A percentile compares a stretch with the other conserved stretches of the same genome.
Evolutionary conservation across 1,140 invertebrate genomes (phyloP).

Genomic region (Zeugodacus cucurbitae): DNA sequence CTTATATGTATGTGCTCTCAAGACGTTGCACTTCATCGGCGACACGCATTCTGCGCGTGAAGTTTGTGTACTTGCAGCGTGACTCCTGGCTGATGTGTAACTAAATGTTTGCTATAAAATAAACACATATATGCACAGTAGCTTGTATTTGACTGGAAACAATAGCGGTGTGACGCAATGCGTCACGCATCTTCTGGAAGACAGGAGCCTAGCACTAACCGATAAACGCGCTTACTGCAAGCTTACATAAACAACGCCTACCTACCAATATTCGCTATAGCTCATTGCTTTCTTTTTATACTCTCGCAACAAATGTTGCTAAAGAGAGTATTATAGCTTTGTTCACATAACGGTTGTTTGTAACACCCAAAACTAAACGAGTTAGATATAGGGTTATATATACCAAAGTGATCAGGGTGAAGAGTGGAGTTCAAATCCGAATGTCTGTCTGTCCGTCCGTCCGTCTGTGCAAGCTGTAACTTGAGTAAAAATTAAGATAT

Average conservation of each 20-base stretch:
- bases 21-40: slow-evolving; percentile 5
- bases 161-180: neutral
- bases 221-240: no score
- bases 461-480: no score
- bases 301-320: no score
- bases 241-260: neutral
- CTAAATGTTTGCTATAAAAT: neutral
- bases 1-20: neutral
- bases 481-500: no score
- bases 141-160: neutral
- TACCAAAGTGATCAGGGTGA: no score
- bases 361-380: no score
- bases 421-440: no score
- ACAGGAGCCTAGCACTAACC: neutral
- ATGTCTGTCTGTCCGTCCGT: no score
- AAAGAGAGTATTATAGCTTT: no score
- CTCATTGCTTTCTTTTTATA: no score
- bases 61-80: neutral
- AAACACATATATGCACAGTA: neutral
- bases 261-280: neutral
- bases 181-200: neutral
- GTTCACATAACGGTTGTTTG: no score
- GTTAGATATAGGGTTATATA: no score
- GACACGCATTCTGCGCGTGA: slow-evolving; percentile 7
- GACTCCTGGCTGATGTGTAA: neutral